Evolutionary conservation across 2,888 invertebrate genomes (phyloP).

Genomic region (Nomada flava): DNA sequence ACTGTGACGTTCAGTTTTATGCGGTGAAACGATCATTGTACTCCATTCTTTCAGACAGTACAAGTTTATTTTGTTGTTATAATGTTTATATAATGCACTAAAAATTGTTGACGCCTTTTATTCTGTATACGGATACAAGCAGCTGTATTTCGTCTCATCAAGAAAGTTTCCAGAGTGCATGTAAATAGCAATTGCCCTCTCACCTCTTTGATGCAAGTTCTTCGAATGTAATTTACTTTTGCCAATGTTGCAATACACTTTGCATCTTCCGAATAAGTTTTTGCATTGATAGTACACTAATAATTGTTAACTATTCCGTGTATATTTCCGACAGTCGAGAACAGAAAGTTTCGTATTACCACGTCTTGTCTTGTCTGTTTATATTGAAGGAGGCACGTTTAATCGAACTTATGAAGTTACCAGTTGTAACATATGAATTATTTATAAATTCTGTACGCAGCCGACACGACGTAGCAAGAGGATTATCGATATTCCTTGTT

Average conservation of each 20-base stretch:
- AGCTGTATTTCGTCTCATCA: background rate
- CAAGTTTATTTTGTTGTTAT: background rate
- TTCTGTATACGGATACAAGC: background rate
- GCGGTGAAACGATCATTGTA: conserved; percentile 7
- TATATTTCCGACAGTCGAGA: background rate
- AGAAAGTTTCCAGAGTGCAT: conserved; percentile 4
- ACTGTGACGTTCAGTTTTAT: conserved; percentile 1
- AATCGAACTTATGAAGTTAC: too few species aligned
- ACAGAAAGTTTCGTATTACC: background rate
- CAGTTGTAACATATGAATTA: too few species aligned
- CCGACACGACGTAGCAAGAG: too few species aligned
- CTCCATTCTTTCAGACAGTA: background rate
- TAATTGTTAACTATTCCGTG: too few species aligned
- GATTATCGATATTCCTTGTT: too few species aligned
- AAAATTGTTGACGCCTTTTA: background rate
- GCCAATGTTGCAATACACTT: conserved; percentile 11
- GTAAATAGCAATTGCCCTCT: conserved; percentile 17
- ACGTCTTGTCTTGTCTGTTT: background rate
- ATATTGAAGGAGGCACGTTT: too few species aligned
- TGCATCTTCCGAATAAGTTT: conserved; percentile 6
- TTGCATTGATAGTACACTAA: background rate
- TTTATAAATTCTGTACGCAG: too few species aligned
- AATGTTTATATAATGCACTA: background rate
- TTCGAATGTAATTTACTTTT: conserved; percentile 30
- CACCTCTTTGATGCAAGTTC: conserved; percentile 20